Conservation (phyloP, 2,797 vertebrate species). For the Calcarius lapponicus region DNA sequence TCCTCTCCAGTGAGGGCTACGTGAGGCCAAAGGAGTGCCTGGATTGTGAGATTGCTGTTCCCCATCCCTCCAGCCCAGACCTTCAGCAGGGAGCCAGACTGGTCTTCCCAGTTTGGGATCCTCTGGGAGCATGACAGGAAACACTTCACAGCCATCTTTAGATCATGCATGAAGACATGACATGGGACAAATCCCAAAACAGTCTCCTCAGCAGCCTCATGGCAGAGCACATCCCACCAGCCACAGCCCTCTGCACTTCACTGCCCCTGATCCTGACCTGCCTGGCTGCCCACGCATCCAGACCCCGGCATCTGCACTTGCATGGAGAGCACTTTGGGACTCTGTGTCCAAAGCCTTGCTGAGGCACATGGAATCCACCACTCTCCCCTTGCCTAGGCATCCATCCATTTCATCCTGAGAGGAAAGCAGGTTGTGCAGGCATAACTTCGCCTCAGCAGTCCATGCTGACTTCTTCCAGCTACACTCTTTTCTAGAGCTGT, state of each 20-base stretch:
- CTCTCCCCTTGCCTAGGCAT: neutral
- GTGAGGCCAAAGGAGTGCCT: accelerated
- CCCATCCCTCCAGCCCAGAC: neutral
- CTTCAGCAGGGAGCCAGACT: neutral
- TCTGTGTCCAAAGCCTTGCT: neutral
- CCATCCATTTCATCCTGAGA: neutral
- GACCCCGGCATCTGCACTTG: accelerated
- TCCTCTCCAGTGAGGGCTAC: accelerated
- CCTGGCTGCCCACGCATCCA: neutral
- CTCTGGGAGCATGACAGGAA: neutral
- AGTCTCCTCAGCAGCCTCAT: neutral
- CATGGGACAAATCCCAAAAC: neutral
- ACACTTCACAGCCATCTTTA: neutral
- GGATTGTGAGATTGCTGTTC: neutral
- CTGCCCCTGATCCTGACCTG: neutral
- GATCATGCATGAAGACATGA: neutral
- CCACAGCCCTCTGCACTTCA: neutral
- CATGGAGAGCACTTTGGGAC: accelerated
- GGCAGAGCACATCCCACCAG: neutral
- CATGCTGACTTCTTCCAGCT: neutral
- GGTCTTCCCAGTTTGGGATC: neutral
- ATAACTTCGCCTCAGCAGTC: neutral
- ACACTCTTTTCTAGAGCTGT: neutral
- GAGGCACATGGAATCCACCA: neutral
- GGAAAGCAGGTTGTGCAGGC: neutral